Base-by-base conservation (phyloP, 2,113 vertebrate genomes). In the Thinocorus orbignyianus region DNA sequence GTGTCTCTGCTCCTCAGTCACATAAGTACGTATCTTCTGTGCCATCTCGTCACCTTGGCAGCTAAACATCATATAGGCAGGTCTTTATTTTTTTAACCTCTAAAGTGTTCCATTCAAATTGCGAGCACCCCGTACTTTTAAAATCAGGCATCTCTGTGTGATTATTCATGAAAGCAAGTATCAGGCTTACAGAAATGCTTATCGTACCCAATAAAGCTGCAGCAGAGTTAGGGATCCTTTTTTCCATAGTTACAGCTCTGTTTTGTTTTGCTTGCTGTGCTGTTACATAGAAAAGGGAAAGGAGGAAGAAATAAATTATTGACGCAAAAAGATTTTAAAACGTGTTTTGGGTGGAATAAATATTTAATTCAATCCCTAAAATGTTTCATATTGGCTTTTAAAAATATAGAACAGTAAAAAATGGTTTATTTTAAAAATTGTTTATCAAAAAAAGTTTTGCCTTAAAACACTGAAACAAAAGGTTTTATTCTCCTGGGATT, bases 231-330 rank as follows among this genome's bases (percentile, higher is more conserved):
- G 10, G 37, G 33, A 46, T 25, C 24, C 54, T 71, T 39, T 52
- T 87, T 78, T 82, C 22, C 80, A 62, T 37, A 66, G 51, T 70
- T 81, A 88, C 35, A 81, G 51, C 16, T 81, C 44, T 86, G 52
- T 69, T 92, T 79, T 91, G 42, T 90, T 95, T 95, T 81, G 79
- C 72, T 92, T 92, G 55, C 72, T 76, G 39, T 85, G 79, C 71
- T 86, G 55, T 70, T 81, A 60, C 19, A 37, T 0, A 51, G 39
- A 33, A 88, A 68, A 88, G 42, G 33, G 37, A 70, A 85, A 79
- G 28, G 31, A 87, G n/a, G 41, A 92, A 92, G 49, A 95, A 93
- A 90, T 26, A 84, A 84, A 76, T 81, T 81, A 78, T 8, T 41
- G 73, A 71, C 23, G 16, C 7, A 6, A 55, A 54, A 52, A 80